Conservation (phyloP, 2,797 vertebrate species). For the Tadarida brasiliensis region DNA sequence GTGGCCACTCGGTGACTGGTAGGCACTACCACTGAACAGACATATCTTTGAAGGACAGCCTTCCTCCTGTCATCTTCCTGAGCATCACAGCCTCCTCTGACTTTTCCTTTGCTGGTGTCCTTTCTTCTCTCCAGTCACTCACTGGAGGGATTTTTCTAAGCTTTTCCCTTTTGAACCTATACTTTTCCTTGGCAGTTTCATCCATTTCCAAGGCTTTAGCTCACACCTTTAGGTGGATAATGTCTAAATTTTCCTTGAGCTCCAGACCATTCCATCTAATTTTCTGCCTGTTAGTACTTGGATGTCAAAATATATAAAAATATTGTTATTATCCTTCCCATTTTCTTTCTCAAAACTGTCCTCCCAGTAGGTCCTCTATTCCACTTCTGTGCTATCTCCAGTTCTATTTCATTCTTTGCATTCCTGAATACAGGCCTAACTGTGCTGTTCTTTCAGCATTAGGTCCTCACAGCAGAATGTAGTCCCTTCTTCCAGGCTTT, state of each 20-base stretch:
- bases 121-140: background rate
- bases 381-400: background rate
- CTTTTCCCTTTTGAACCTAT: background rate
- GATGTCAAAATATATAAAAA: background rate
- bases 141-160: background rate
- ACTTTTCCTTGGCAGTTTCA: background rate
- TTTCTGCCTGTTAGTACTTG: background rate
- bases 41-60: background rate
- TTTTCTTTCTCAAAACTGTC: background rate
- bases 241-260: background rate
- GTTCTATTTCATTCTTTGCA: background rate
- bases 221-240: background rate
- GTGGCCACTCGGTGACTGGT: background rate
- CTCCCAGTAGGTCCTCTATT: background rate
- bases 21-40: background rate
- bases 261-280: background rate
- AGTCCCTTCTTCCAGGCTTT: background rate
- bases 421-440: background rate
- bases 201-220: background rate
- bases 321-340: background rate
- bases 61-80: background rate
- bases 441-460: background rate
- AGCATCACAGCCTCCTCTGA: background rate
- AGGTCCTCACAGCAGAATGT: background rate
- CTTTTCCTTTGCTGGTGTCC: background rate